Base-by-base conservation (phyloP, 2,113 vertebrate genomes). In the Festucalex cinctus region DNA sequence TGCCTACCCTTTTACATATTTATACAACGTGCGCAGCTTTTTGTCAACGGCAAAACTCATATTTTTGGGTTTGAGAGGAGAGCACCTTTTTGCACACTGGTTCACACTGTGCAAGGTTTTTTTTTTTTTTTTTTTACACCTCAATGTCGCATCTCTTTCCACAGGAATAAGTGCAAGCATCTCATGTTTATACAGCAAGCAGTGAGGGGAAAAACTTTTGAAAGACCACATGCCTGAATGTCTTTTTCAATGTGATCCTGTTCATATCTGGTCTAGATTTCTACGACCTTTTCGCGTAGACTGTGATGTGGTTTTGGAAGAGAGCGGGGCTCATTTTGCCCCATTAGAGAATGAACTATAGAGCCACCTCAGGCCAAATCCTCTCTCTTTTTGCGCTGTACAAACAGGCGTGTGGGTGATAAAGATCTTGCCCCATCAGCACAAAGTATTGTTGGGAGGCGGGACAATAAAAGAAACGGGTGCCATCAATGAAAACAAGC, bases 401-500 rank as follows among this genome's bases (percentile, higher is more conserved):
- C 84, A 90, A 88, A 90, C 84, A 83, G 76, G 83, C 78, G 72
- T 82, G 76, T 82, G 82, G 84, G 65, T 48, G 83, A 91, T 89
- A 91, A 89, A 89, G 88, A 90, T 91, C 84, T 24, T 56, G 88
- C 88, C 74, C 70, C 75, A 82, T 91, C 90, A 92, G 90, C 89
- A 89, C 83, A 89, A 88, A 85, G 85, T 79, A 90, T 90, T 92
- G 89, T 90, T 88, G 63, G 60, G 77, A 77, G 66, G 74, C 67
- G 76, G 88, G 81, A 91, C 85, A 90, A 88, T 88, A 90, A 87
- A 88, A 87, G 81, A 90, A 89, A 88, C 22, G 75, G 9, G 14
- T 63, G 80, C 80, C 80, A 85, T 88, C 81, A 83, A 80, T 90
- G 88, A 89, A 86, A 90, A 90, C 88, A 90, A 77, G 83, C 82